Conservation (phyloP, 2,888 invertebrate genomes). For the Diplazon laetatorius region DNA sequence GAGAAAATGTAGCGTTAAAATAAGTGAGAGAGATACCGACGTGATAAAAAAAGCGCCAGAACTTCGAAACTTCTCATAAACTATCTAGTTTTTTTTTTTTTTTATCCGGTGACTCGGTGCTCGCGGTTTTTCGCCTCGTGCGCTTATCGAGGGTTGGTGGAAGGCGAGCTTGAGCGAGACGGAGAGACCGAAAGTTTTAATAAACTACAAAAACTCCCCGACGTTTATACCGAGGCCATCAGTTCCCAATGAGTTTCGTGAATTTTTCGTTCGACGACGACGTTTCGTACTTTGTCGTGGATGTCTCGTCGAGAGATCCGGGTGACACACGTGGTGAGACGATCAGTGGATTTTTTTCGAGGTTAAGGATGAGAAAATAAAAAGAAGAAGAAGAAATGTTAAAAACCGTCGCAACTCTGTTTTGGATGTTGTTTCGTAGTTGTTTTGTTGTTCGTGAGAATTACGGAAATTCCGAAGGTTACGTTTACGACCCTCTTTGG, state of each 20-base stretch:
- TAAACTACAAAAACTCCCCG: slow-evolving; percentile 57
- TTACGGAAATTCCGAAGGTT: no score
- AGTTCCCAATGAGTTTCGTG: slow-evolving; percentile 49
- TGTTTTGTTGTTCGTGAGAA: no score
- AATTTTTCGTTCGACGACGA: slow-evolving; percentile 19
- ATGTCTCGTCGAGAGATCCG: no score
- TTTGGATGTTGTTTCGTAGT: no score
- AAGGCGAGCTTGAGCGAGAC: not conserved
- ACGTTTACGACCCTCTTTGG: no score
- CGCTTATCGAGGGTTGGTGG: not conserved
- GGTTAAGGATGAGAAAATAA: not conserved
- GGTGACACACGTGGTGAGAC: not conserved
- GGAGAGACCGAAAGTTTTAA: slow-evolving; percentile 51
- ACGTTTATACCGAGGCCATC: slow-evolving; percentile 29
- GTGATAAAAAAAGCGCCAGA: not conserved
- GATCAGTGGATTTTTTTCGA: not conserved
- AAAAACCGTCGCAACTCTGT: no score
- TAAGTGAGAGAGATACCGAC: slow-evolving; percentile 13
- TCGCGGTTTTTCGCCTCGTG: slow-evolving; percentile 21
- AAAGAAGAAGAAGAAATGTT: no score
- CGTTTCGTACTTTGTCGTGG: not conserved
- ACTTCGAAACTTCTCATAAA: slow-evolving; percentile 55
- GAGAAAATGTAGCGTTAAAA: slow-evolving; percentile 20
- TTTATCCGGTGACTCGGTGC: slow-evolving; percentile 43
- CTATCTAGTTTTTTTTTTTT: no score